A percentile compares a stretch with the other conserved stretches of the same genome.
These are phyloP conservation scores for Marmota flaviventris DNA, from an alignment of 2,113 vertebrate species.

Conservation along the genomic window DNA sequence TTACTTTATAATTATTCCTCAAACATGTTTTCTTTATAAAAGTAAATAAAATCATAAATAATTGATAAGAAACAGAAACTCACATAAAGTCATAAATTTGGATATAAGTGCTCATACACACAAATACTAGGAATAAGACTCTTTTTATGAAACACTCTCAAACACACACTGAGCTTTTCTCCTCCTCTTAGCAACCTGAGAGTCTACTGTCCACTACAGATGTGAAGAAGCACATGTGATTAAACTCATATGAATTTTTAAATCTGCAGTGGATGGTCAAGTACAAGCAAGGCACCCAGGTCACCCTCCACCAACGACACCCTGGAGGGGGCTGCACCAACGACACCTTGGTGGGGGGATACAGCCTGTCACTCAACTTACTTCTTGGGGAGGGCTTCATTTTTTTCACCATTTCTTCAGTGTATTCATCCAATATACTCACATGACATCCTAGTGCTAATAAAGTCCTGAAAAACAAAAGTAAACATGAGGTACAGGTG, in stretches of 20 bases:
- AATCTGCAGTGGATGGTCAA: background rate
- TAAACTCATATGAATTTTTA: background rate
- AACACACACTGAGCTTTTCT: background rate
- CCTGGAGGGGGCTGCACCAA: rapidly evolving
- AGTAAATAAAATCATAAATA: background rate
- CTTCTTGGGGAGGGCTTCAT: slow-evolving; percentile 94
- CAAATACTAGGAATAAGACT: background rate
- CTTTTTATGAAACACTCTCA: background rate
- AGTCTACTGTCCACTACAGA: background rate
- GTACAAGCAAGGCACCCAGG: background rate
- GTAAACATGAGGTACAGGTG: slow-evolving; percentile 27
- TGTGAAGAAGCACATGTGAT: background rate
- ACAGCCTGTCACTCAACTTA: slow-evolving; percentile 85
- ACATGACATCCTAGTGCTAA: slow-evolving; percentile 96
- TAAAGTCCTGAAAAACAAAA: slow-evolving; percentile 91
- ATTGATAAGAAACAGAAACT: background rate
- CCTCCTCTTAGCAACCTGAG: background rate
- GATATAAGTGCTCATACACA: background rate
- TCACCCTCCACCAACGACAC: background rate
- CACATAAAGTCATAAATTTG: background rate
- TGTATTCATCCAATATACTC: slow-evolving; percentile 94
- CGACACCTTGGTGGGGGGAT: background rate
- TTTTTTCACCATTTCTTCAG: slow-evolving; percentile 95
- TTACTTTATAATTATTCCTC: background rate
- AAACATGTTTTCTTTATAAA: background rate